A percentile compares a stretch with the other conserved stretches of the same genome.
phyloP scores from a whole-genome alignment of 2,888 invertebrate species.

The Seira sanloemensis region DNA sequence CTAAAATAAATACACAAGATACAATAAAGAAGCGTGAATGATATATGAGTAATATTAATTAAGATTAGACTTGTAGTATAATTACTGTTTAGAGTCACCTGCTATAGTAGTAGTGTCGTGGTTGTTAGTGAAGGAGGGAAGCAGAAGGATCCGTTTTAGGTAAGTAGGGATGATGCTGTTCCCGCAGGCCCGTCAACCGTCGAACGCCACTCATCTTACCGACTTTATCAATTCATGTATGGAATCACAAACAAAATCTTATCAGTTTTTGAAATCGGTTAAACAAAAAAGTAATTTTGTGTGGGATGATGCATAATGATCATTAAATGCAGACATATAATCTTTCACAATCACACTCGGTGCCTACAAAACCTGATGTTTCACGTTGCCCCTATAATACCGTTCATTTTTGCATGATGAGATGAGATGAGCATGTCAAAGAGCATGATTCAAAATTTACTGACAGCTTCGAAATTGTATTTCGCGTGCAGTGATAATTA shows the following conservation, averaged over 20 bases:
- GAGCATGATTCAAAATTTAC: no score
- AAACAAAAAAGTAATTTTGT: slow-evolving; percentile 5
- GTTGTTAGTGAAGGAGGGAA: slow-evolving; percentile 73
- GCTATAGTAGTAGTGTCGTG: slow-evolving; percentile 69
- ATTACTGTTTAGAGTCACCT: slow-evolving; percentile 72
- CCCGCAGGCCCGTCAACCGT: slow-evolving; percentile 73
- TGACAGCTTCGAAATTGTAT: no score
- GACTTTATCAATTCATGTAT: slow-evolving; percentile 66
- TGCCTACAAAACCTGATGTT: no score
- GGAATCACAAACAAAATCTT: slow-evolving; percentile 68
- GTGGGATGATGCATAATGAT: no score
- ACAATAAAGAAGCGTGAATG: slow-evolving; percentile 64
- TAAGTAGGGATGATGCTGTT: slow-evolving; percentile 74
- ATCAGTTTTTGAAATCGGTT: slow-evolving; percentile 53
- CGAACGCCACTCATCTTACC: slow-evolving; percentile 74
- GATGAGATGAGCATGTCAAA: no score
- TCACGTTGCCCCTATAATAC: background rate
- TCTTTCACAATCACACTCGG: background rate
- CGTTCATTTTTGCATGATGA: no score
- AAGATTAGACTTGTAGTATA: slow-evolving; percentile 54
- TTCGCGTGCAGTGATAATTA: no score
- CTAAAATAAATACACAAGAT: slow-evolving; percentile 35
- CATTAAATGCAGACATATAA: background rate
- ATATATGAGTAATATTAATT: slow-evolving; percentile 37
- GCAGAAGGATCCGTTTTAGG: slow-evolving; percentile 73